Evolutionary conservation across 2,797 vertebrate genomes (phyloP), one percentile per base, ranked within the genome.

Genomic region (Poecilia picta): DNA sequence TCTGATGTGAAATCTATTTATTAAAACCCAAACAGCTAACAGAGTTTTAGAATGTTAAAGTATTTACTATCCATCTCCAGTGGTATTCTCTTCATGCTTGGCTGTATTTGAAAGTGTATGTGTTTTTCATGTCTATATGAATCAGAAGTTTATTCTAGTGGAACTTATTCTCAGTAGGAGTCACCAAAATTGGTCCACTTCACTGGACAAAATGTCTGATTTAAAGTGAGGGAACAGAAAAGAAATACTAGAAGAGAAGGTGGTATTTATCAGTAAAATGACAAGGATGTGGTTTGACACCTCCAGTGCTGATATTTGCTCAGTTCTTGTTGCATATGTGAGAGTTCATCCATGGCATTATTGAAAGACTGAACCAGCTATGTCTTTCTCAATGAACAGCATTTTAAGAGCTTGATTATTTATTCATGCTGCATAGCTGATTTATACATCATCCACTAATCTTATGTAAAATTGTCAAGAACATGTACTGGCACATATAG

Each of bases 111-210:
- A 28, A 70, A 66, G 33, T 66, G 46, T 46, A 28, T 79, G 72
- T 77, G 74, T 72, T 51, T 55, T 62, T 43, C 20, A 13, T 41
- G 68, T 45, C 71, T 74, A 75, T 83, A 80, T 81, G 59, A 47
- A 51, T 43, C 33, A 6, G 64, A 80, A 77, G 76, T 81, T 86
- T 90, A 90, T 93, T 92, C 87, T 87, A 78, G 75, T 89, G 89
- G 87, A 94, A 93, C 91, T 88, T 93, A 90, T 91, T 91, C 90
- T 87, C 83, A 87, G 92, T 91, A 93, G 82, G 87, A 91, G 77
- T 80, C 68, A 73, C 85, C 89, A 89, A 73, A 88, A 83, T 84
- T 79, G 83, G 87, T 91, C 79, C 80, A 83, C 74, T 80, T 91
- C 81, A 77, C 82, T 85, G 83, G 81, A 84, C 79, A 78, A 73